phyloP scores from a whole-genome alignment of 2,888 invertebrate genomes.

The Cephus nigrinus region DNA sequence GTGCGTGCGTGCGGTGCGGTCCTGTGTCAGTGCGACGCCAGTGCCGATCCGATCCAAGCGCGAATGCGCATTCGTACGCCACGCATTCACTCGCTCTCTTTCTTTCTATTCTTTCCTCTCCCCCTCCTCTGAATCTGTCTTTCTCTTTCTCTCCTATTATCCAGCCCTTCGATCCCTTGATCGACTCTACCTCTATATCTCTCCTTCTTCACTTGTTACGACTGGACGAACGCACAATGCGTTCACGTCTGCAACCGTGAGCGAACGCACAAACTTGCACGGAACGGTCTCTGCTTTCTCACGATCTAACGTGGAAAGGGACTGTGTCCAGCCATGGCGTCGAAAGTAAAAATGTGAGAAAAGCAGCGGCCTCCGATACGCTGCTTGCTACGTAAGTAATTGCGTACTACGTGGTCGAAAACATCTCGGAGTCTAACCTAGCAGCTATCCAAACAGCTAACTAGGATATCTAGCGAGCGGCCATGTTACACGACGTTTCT shows the following conservation, averaged over 20 bases:
- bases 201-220: neutral
- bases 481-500: slow-evolving; percentile 1
- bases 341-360: slow-evolving; percentile 14
- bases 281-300: slow-evolving; percentile 11
- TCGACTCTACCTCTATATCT: slow-evolving; percentile 4
- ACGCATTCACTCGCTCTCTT: slow-evolving; percentile 10
- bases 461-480: neutral
- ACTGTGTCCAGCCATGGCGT: slow-evolving; percentile 16
- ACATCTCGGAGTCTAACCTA: neutral
- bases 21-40: slow-evolving; percentile 23
- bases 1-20: slow-evolving; percentile 2
- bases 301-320: slow-evolving; percentile 18
- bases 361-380: slow-evolving; percentile 1
- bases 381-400: neutral
- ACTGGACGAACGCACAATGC: slow-evolving; percentile 16
- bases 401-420: neutral
- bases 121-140: neutral
- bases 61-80: slow-evolving; percentile 18
- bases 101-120: slow-evolving; percentile 12
- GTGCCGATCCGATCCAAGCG: slow-evolving; percentile 26
- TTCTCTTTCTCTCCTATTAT: neutral
- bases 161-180: slow-evolving; percentile 9
- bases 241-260: slow-evolving; percentile 12
- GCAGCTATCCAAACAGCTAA: neutral
- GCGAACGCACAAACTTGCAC: neutral